Base-by-base conservation (phyloP, 2,797 vertebrate genomes). In the Pteropus rufus region DNA sequence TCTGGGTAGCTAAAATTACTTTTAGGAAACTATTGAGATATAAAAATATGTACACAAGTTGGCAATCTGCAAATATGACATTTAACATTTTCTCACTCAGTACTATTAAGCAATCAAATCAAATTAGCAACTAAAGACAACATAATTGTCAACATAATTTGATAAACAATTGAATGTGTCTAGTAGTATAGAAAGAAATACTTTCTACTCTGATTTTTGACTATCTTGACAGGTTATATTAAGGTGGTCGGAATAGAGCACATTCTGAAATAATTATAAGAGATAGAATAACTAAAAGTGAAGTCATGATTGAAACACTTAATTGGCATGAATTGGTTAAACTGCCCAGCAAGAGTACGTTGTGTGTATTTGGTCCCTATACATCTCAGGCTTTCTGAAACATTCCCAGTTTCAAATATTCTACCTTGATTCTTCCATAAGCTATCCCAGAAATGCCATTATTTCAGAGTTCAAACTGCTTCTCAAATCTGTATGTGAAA, bases 1-100 rank as follows among this genome's bases (percentile, higher is more conserved):
- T 94, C n/a, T 58, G 54, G 36, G 64, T 69, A 91, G 83, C 34
- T 92, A 64, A 60, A 97, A 62, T 77, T 73, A 46, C 82, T 70
- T 81, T 81, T 65, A 54, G 69, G 87, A 97, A 91, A 94, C 64
- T 26, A 26, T 85, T 49, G 36, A 26, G 49, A 70, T 85, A 67
- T n/a, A 83, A 94, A 94, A 49, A 79, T 39, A 31, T 62, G 52
- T 58, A 64, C 34, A 46, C 14, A 31, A 29, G 14, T 64, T 49
- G 29, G 36, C 34, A 80, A 5, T 76, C 65, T 86, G 62, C 39
- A 56, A 29, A 75, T 87, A 56, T 65, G 54, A 54, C 52, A 80
- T 31, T 29, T 58, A 62, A 70, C 29, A 15, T 75, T 56, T 91
- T 81, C 75, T 62, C n/a, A 67, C 4, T 76, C 41, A 34, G 7